These are phyloP conservation scores for Meloidogyne floridensis DNA, from an alignment of 1,140 invertebrate species.

Conservation along the genomic window DNA sequence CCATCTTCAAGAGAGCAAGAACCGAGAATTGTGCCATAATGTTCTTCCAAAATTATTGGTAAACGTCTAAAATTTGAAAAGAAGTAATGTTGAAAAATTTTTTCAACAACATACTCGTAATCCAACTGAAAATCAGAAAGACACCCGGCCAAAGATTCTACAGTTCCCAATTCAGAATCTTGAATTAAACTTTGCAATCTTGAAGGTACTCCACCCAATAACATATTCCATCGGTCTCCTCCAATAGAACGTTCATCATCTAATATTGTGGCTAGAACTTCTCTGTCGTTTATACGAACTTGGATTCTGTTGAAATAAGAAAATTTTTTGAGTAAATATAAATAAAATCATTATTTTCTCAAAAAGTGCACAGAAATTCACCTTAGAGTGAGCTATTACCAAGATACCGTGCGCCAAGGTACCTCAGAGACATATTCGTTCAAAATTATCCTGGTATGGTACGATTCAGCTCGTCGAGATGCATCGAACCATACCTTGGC, in stretches of 20 bases:
- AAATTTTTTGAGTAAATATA: background rate
- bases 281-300: constrained; percentile 59
- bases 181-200: constrained; percentile 18
- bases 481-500: no score
- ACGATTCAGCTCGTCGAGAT: no score
- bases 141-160: constrained; percentile 57
- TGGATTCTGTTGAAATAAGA: constrained; percentile 38
- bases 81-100: background rate
- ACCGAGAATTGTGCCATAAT: constrained; percentile 56
- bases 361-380: no score
- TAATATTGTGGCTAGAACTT: constrained; percentile 48
- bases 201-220: constrained; percentile 49
- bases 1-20: constrained; percentile 42
- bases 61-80: constrained; percentile 42
- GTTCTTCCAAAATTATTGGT: constrained; percentile 58
- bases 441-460: no score
- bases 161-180: constrained; percentile 51
- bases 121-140: constrained; percentile 62
- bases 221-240: constrained; percentile 17
- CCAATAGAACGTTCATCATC: constrained; percentile 58
- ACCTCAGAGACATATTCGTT: no score
- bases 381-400: no score
- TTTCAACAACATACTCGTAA: constrained; percentile 48
- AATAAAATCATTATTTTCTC: no score
- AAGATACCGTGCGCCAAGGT: no score